These are phyloP conservation scores for Linepithema humile DNA, from an alignment of 1,140 invertebrate species.

Conservation along the genomic window DNA sequence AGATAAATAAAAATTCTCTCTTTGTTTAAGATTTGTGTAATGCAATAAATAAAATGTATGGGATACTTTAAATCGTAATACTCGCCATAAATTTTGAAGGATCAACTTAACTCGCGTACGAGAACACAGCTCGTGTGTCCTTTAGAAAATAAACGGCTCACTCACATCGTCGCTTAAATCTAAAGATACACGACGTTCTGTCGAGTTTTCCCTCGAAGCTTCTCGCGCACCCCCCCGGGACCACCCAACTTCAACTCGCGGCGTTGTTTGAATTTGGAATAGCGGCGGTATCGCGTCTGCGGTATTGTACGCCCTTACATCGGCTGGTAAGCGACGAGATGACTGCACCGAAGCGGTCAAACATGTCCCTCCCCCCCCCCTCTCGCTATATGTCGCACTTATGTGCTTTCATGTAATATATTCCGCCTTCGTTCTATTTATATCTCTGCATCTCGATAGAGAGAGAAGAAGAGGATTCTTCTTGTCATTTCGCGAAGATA, in stretches of 20 bases:
- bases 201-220: background rate
- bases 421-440: conserved; percentile 44
- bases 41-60: too few species aligned
- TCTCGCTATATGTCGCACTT: conserved; percentile 33
- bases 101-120: background rate
- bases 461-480: background rate
- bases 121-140: background rate
- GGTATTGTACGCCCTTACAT: background rate
- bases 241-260: background rate
- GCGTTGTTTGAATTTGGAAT: conserved; percentile 19
- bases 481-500: background rate
- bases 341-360: conserved; percentile 56
- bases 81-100: too few species aligned
- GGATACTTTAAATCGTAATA: too few species aligned
- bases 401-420: background rate
- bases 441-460: background rate
- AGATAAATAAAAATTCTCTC: too few species aligned
- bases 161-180: background rate
- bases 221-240: background rate
- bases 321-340: conserved; percentile 25
- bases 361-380: conserved; percentile 58
- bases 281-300: background rate
- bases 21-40: too few species aligned
- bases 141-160: background rate
- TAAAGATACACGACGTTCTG: background rate